phyloP scores from a whole-genome alignment of 2,797 vertebrate species.

The Ibycter americanus region DNA sequence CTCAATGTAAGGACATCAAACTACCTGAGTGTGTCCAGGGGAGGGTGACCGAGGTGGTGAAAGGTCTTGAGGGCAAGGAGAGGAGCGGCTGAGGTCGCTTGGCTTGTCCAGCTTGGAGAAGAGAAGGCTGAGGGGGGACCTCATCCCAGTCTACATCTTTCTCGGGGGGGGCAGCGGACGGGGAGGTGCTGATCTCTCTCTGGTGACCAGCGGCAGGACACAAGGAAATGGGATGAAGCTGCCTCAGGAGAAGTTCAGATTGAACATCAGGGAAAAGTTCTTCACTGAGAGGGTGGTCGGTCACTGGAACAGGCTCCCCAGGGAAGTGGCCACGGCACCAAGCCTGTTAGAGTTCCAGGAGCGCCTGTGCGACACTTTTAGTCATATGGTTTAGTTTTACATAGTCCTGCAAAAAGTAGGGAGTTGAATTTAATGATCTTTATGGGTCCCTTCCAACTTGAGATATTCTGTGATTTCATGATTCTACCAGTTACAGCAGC shows the following conservation, averaged over 20 bases:
- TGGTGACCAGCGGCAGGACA: not conserved
- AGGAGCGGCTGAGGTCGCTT: no score
- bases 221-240: not conserved
- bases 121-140: not conserved
- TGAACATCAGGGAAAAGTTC: not conserved
- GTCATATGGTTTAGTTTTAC: not conserved
- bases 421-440: not conserved
- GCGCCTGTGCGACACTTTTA: no score
- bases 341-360: not conserved
- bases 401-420: not conserved
- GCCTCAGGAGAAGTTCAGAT: not conserved
- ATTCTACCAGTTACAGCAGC: no score
- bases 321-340: not conserved
- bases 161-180: no score
- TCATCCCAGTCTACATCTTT: not conserved
- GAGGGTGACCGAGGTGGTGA: no score
- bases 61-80: no score
- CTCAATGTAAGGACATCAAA: no score
- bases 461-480: not conserved
- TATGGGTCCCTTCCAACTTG: rapidly evolving
- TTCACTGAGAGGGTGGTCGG: not conserved
- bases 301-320: not conserved
- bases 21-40: no score
- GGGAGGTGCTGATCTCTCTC: not conserved
- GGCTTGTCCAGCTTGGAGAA: not conserved